A percentile compares a stretch with the other conserved stretches of the same genome.
phyloP scores from a whole-genome alignment of 2,113 vertebrate genomes.

The Microtus oregoni region DNA sequence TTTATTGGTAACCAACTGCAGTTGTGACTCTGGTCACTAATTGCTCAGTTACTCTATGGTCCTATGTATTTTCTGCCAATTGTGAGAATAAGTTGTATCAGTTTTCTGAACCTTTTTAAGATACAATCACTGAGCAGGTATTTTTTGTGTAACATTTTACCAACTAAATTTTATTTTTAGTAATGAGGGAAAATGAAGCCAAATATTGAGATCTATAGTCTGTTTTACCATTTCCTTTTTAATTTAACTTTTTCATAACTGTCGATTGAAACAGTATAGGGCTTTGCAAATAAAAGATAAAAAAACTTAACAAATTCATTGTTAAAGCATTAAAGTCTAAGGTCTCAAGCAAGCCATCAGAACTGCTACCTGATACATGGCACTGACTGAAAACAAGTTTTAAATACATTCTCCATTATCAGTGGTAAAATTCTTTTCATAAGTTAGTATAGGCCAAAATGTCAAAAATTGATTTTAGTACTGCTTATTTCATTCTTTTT shows the following conservation, averaged over 20 bases:
- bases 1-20: neutral
- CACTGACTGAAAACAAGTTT: neutral
- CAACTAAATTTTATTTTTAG: neutral
- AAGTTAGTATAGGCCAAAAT: neutral
- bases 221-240: neutral
- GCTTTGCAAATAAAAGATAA: neutral
- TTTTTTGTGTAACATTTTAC: neutral
- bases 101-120: neutral
- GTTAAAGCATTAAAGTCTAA: neutral
- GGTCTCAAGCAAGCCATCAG: neutral
- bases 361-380: neutral
- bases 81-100: neutral
- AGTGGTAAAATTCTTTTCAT: constrained; percentile 30
- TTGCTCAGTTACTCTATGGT: neutral
- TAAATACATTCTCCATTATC: neutral
- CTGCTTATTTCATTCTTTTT: neutral
- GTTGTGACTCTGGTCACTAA: neutral
- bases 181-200: neutral
- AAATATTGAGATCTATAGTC: neutral
- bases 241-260: neutral
- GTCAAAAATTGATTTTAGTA: neutral
- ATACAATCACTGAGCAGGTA: neutral
- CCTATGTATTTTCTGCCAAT: neutral
- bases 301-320: neutral
- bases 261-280: neutral